Base-by-base conservation (phyloP, 2,797 vertebrate species). In the Lithobates pipiens region DNA sequence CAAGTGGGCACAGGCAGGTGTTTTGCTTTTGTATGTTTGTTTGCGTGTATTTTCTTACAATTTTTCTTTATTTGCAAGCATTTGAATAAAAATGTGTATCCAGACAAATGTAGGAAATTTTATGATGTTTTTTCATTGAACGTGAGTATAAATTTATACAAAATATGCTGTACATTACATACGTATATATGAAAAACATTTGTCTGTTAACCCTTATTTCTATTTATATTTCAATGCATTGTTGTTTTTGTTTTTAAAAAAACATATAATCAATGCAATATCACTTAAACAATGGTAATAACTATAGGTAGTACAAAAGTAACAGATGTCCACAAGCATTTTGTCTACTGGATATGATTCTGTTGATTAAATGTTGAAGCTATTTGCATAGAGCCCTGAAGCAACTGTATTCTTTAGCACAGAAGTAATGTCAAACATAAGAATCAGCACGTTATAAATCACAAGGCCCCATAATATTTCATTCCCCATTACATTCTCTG, bases 371-470 rank as follows among this genome's bases (percentile, higher is more conserved):
- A 78, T 71, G 10, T 15, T 39, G 7, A 32, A 63, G 34, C 81
- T 79, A 44, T 83, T 76, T 69, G 44, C 18, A 27, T n/a, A 39
- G 7, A 75, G 46, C 61, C 29, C 80, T 74, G 29, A 65, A 83
- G 61, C 39, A 65, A 75, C 70, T 79, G 70, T 70, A 80, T 76
- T 72, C 44, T 87, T 83, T 21, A 83, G 54, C 78, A 39, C 65
- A 70, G 84, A 23, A 86, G 69, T 77, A 74, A 50, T 83, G 71
- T 83, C 70, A 87, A 75, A 80, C 70, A 70, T 29, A 74, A 67
- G 18, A 83, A 44, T 44, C 63, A 67, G 70, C 63, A 46, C n/a
- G 32, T 23, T 46, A 83, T 87, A 87, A 87, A 87, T 87, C 85
- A 87, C 63, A 74, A 36, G 25, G 3, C 39, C 16, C 70, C 69